phyloP scores from a whole-genome alignment of 1,140 invertebrate species.

The Antheraea mylitta region DNA sequence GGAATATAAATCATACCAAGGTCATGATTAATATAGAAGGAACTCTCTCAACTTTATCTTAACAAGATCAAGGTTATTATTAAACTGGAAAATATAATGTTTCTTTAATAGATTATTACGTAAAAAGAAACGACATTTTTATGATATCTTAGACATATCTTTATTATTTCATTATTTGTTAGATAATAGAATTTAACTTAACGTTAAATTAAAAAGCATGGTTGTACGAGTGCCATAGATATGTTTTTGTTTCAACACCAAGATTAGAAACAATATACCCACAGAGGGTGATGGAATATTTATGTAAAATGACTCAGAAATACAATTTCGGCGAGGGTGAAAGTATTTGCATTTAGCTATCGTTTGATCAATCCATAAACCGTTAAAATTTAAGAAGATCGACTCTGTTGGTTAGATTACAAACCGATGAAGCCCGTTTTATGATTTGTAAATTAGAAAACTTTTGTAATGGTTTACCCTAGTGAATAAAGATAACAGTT shows the following conservation, averaged over 20 bases:
- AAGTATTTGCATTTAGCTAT: not conserved
- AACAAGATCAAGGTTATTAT: too few species aligned
- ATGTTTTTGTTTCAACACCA: not conserved
- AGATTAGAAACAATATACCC: not conserved
- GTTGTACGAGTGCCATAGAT: not conserved
- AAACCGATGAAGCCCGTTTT: not conserved
- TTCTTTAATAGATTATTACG: too few species aligned
- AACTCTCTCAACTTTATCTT: too few species aligned
- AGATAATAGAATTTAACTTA: not conserved
- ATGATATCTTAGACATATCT: too few species aligned
- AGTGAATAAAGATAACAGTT: too few species aligned
- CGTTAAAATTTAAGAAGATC: constrained; percentile 5
- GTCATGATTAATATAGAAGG: too few species aligned
- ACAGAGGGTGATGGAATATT: not conserved
- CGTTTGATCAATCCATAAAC: not conserved
- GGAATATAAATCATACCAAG: too few species aligned
- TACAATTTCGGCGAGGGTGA: not conserved
- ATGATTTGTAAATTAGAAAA: not conserved
- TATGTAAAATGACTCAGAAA: constrained; percentile 2
- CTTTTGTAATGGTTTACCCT: not conserved
- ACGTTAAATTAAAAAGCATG: not conserved
- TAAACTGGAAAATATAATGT: too few species aligned
- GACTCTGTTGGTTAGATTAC: constrained; percentile 7
- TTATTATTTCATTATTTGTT: not conserved
- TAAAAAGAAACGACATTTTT: too few species aligned